Base-by-base conservation (phyloP, 2,888 invertebrate genomes). In the Electrophaes corylata region DNA sequence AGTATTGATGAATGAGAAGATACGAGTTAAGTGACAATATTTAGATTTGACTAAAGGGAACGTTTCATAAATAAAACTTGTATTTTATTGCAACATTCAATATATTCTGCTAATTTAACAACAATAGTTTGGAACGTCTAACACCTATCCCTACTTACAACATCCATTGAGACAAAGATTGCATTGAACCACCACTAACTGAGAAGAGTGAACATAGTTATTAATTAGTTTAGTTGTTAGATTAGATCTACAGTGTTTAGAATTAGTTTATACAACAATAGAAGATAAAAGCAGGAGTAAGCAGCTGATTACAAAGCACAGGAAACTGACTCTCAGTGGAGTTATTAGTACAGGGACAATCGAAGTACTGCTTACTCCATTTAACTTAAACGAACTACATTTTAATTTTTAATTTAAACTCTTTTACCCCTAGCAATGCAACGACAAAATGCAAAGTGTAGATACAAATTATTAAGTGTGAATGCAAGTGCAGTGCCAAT, bases 41-140 rank as follows among this genome's bases (percentile, higher is more conserved):
- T 84, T 72, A 79, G 66, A 78, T 68, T 68, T 59, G 67, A 62
- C 67, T 71, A 77, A 72, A 74, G 76, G 82, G 83, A 78, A 75
- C 75, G 74, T 67, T 80, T 71, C 66, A 69, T 83, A 88, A 90
- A 90, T 88, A 91, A 90, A 89, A 83, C 76, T 71, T 81, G 81
- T 73, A 76, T 81, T 76, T 79, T 86, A 78, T 84, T 89, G 85
- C 87, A 91, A 91, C 91, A 88, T 83, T 85, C 82, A 85, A 87
- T 91, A 90, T 91, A 91, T 91, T 91, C 84, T 80, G 76, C 88
- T 89, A 89, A 79, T 84, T 76, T 84, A 91, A 89, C 88, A 88
- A 78, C 79, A 78, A 77, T 83, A 72, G 70, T 69, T 78, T 78
- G 78, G 82, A 81, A 76, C 73, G 73, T 77, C 84, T 86, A 86